Evolutionary conservation across 1,140 invertebrate genomes (phyloP).

Genomic region (Drosophila nigrodunni): DNA sequence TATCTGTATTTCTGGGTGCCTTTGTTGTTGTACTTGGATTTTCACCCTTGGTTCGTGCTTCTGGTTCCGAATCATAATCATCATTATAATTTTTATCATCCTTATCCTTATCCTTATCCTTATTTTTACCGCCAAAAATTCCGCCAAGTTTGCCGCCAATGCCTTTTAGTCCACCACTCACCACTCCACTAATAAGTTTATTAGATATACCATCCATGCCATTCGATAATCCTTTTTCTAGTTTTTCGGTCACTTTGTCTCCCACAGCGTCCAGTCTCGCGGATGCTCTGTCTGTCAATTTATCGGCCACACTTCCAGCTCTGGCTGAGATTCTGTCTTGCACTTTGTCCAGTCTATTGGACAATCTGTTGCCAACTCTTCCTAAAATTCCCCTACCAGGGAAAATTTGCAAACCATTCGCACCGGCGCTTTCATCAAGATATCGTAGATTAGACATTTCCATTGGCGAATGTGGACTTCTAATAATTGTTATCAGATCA

Average conservation of each 20-base stretch:
- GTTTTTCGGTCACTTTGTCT: no score
- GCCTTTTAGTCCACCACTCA: neutral
- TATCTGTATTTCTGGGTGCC: no score
- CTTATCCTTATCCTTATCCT: no score
- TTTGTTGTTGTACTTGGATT: no score
- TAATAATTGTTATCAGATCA: slow-evolving; percentile 49
- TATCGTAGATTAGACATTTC: slow-evolving; percentile 7
- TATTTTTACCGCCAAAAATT: no score
- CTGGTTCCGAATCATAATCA: no score
- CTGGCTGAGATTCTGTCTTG: neutral
- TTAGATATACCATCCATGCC: neutral
- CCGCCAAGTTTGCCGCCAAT: neutral
- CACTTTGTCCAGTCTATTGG: neutral
- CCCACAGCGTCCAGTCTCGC: neutral
- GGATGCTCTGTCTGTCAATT: neutral
- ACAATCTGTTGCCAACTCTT: neutral
- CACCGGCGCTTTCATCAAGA: neutral
- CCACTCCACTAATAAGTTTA: neutral
- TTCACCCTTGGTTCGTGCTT: no score
- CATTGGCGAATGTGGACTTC: slow-evolving; percentile 1
- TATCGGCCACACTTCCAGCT: neutral
- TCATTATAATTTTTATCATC: no score
- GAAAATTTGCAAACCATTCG: neutral
- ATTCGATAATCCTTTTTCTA: neutral
- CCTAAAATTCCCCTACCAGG: neutral